These are phyloP conservation scores for Bergia sp. DNA, from an alignment of 92 coral and sea anemone species.

Conservation along the genomic window DNA sequence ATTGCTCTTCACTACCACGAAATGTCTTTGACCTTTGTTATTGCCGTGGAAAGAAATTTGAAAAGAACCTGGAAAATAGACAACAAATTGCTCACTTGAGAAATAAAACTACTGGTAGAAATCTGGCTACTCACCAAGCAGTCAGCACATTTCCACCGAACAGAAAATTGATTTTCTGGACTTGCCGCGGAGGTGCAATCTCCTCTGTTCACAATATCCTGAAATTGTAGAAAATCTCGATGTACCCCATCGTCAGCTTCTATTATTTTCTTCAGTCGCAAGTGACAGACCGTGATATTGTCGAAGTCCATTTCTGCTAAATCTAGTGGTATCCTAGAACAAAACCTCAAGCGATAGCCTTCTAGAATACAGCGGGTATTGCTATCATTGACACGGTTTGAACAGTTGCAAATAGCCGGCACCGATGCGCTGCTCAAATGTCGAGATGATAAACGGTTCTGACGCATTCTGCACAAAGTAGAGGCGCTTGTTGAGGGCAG, in stretches of 20 bases:
- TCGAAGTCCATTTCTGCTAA: conserved; percentile 30
- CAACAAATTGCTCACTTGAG: background rate
- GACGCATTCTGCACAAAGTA: conserved; percentile 29
- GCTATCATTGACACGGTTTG: background rate
- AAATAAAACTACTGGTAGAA: background rate
- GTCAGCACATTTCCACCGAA: conserved; percentile 37
- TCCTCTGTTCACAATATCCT: conserved; percentile 33
- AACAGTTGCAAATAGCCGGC: conserved; percentile 12
- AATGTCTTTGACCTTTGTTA: background rate
- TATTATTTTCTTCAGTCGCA: conserved; percentile 16
- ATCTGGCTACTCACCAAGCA: conserved; percentile 40
- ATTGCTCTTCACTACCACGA: background rate
- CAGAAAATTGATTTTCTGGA: conserved; percentile 34
- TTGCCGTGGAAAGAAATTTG: background rate
- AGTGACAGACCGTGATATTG: conserved; percentile 27
- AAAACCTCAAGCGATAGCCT: conserved; percentile 18
- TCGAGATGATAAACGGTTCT: conserved; percentile 2
- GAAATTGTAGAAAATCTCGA: conserved; percentile 35
- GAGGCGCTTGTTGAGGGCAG: conserved; percentile 18
- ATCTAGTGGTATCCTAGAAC: conserved; percentile 28
- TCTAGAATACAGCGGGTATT: conserved; percentile 27
- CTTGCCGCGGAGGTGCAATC: conserved; percentile 20
- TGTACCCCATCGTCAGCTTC: conserved; percentile 26
- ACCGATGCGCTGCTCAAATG: conserved; percentile 5
- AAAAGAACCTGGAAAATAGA: background rate